Conservation (phyloP, 2,113 vertebrate genomes). For the Bolborhynchus lineola region DNA sequence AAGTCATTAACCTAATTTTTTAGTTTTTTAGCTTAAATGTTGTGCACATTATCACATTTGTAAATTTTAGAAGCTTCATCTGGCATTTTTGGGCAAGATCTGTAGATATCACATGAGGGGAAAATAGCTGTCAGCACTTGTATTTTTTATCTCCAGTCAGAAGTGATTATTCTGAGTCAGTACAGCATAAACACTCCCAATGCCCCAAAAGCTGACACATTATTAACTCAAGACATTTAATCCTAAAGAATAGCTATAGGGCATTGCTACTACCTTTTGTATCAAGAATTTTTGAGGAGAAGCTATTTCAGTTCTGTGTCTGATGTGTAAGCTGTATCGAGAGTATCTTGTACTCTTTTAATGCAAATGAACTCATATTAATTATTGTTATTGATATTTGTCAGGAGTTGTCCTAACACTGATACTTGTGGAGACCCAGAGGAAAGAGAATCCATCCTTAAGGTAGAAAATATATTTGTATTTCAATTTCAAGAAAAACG, state of each 20-base stretch:
- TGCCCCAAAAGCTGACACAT: background rate
- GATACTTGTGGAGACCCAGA: background rate
- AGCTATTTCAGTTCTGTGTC: background rate
- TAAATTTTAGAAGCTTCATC: conserved; percentile 26
- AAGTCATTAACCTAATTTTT: background rate
- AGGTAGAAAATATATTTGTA: background rate
- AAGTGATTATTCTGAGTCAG: background rate
- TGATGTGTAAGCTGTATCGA: background rate
- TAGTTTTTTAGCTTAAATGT: background rate
- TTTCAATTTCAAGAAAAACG: background rate
- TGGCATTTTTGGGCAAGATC: background rate
- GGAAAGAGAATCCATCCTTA: background rate
- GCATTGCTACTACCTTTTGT: background rate
- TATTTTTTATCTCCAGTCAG: background rate
- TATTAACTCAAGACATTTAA: background rate
- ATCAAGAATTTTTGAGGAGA: background rate
- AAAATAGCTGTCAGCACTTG: background rate
- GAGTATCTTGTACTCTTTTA: background rate
- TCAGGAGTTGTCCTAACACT: background rate
- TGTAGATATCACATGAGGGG: background rate
- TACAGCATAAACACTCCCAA: background rate
- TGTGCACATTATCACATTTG: background rate
- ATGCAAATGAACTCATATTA: background rate
- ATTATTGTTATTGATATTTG: background rate
- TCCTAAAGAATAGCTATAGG: background rate